Evolutionary conservation across 2,113 vertebrate genomes (phyloP).

Genomic region (Speoplatyrhinus poulsoni): DNA sequence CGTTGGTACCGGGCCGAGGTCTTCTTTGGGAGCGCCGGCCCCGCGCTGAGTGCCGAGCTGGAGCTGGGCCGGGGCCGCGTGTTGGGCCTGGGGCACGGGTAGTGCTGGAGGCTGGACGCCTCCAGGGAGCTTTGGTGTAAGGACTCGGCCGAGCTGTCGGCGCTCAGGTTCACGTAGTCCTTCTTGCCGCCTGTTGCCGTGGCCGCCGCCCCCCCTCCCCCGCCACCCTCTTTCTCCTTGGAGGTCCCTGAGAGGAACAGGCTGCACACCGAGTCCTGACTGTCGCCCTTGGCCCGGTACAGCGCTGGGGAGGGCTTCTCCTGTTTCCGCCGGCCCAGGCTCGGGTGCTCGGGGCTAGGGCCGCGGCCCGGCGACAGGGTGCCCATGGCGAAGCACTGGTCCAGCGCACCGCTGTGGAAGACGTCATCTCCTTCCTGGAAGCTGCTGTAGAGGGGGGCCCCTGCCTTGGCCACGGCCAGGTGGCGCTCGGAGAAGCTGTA

Average conservation of each 20-base stretch:
- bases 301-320: constrained; percentile 73
- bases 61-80: constrained; percentile 67
- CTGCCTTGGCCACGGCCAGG: constrained; percentile 73
- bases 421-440: constrained; percentile 88
- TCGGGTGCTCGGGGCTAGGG: constrained; percentile 70
- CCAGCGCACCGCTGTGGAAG: constrained; percentile 81
- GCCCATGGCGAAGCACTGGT: constrained; percentile 82
- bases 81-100: constrained; percentile 73
- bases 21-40: constrained; percentile 78
- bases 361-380: constrained; percentile 38
- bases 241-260: constrained; percentile 84
- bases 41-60: constrained; percentile 70
- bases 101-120: constrained; percentile 84
- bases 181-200: constrained; percentile 67
- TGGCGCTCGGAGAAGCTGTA: constrained; percentile 87
- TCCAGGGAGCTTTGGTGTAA: constrained; percentile 86
- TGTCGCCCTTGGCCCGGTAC: constrained; percentile 79
- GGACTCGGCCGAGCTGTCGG: constrained; percentile 86
- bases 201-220: constrained; percentile 8
- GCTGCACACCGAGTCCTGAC: constrained; percentile 82
- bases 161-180: constrained; percentile 81
- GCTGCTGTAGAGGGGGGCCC: constrained; percentile 83
- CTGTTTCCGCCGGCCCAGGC: constrained; percentile 77
- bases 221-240: constrained; percentile 76
- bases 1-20: constrained; percentile 86